phyloP scores from a whole-genome alignment of 2,888 invertebrate genomes.

The Lottia scabra region DNA sequence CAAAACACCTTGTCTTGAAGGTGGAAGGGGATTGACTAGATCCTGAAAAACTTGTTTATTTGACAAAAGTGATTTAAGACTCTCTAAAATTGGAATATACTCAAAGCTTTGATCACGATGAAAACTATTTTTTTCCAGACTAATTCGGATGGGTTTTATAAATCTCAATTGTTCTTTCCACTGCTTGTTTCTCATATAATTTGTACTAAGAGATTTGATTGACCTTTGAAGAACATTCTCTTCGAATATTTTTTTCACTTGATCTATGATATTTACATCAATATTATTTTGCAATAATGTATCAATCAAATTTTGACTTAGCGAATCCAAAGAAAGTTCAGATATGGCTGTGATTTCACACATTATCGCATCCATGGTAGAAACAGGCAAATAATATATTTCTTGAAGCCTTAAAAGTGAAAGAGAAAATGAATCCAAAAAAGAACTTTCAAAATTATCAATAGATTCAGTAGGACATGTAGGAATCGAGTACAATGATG shows the following conservation, averaged over 20 bases:
- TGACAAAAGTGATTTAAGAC: constrained; percentile 4
- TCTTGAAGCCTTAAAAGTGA: constrained; percentile 5
- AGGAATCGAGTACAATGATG: not conserved
- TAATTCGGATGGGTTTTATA: constrained; percentile 2
- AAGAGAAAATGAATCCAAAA: not conserved
- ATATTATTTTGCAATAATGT: not conserved
- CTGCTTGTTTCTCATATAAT: constrained; percentile 1
- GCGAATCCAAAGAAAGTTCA: not conserved
- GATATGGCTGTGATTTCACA: not conserved
- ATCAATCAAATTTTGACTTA: not conserved
- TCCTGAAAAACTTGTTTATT: not conserved
- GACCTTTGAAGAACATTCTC: constrained; percentile 2
- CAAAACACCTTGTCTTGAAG: not conserved
- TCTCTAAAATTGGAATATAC: constrained; percentile 5
- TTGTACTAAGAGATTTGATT: not conserved
- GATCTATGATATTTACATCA: not conserved
- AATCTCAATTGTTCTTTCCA: constrained; percentile 4
- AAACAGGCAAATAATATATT: not conserved
- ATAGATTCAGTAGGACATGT: not conserved
- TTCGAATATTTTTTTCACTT: not conserved
- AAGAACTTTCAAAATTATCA: not conserved
- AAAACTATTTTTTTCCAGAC: constrained; percentile 4
- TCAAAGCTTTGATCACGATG: not conserved
- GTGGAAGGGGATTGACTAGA: not conserved
- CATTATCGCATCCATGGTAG: not conserved